phyloP scores from a whole-genome alignment of 2,888 invertebrate species.

The Lymantria monacha region DNA sequence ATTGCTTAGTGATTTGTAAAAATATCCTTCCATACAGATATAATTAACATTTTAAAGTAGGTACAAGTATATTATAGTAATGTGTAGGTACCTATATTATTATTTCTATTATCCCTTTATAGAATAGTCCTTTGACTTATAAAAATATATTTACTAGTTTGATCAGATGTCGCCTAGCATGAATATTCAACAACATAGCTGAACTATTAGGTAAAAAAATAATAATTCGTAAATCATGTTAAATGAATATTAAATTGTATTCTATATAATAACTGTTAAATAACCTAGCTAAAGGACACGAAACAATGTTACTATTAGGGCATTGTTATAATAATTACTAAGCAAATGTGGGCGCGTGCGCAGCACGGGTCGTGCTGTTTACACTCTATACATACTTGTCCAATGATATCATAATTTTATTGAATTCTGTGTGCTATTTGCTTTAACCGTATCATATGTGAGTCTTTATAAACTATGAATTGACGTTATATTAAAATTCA shows the following conservation, averaged over 20 bases:
- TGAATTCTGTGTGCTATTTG: constrained; percentile 24
- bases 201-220: too few relatives aligned
- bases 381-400: constrained; percentile 25
- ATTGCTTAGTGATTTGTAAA: too few relatives aligned
- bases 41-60: too few relatives aligned
- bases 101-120: too few relatives aligned
- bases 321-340: constrained; percentile 30
- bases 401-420: constrained; percentile 46
- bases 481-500: too few relatives aligned
- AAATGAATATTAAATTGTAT: background rate
- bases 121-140: too few relatives aligned
- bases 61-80: too few relatives aligned
- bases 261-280: background rate
- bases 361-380: constrained; percentile 25
- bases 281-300: background rate
- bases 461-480: background rate
- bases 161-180: too few relatives aligned
- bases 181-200: too few relatives aligned
- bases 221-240: background rate
- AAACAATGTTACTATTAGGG: constrained; percentile 32
- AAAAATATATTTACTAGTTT: too few relatives aligned
- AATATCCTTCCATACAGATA: too few relatives aligned
- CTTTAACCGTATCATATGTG: background rate
- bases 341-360: constrained; percentile 41
- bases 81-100: too few relatives aligned